Conservation (phyloP, 1,140 invertebrate genomes). For the Sipha flava region DNA sequence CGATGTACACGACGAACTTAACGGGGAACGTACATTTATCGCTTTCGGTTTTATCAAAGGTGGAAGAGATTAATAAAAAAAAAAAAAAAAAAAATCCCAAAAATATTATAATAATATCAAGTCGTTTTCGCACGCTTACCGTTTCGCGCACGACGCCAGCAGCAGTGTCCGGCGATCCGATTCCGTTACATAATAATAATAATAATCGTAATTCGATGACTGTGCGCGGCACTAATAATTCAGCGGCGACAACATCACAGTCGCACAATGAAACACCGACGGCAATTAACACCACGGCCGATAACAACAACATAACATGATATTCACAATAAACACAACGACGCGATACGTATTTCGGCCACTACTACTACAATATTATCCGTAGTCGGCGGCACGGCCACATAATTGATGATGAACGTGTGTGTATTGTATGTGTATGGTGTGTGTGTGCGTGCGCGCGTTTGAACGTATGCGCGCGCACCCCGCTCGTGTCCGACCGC, state of each 20-base stretch:
- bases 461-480: neutral
- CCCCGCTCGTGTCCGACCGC: neutral
- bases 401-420: slow-evolving; percentile 14
- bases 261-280: neutral
- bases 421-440: neutral
- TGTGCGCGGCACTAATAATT: neutral
- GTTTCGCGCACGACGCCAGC: slow-evolving; percentile 13
- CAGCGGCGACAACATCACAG: neutral
- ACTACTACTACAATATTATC: slow-evolving; percentile 17
- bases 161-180: slow-evolving; percentile 9
- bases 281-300: slow-evolving; percentile 2
- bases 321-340: slow-evolving; percentile 27
- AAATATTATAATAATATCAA: too few relatives aligned
- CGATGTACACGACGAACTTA: too few relatives aligned
- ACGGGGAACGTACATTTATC: too few relatives aligned
- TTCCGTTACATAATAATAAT: slow-evolving; percentile 29
- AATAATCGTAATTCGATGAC: neutral
- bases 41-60: too few relatives aligned
- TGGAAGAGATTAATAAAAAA: too few relatives aligned
- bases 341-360: slow-evolving; percentile 15
- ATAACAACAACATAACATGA: slow-evolving; percentile 29
- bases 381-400: slow-evolving; percentile 5
- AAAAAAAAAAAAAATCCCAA: too few relatives aligned
- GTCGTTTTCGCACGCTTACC: neutral
- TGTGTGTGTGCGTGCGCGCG: neutral